Conservation (phyloP, 2,797 vertebrate species). For the Lithobates pipiens region DNA sequence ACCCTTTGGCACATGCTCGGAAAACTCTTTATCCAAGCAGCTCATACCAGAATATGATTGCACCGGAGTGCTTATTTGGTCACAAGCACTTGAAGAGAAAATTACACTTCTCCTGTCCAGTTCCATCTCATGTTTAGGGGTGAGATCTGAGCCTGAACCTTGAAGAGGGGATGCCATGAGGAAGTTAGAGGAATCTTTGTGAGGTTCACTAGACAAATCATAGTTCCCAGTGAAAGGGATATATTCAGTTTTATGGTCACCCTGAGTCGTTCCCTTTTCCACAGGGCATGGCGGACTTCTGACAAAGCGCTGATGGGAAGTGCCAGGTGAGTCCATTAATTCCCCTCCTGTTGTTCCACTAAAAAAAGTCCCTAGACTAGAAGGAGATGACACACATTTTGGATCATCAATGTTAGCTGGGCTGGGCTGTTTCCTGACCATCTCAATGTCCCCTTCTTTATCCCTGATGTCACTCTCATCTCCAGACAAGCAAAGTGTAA, state of each 20-base stretch:
- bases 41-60: constrained; percentile 92
- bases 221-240: constrained; percentile 87
- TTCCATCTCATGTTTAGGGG: constrained; percentile 94
- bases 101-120: constrained; percentile 96
- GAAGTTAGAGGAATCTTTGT: constrained; percentile 87
- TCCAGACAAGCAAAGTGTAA: constrained; percentile 90
- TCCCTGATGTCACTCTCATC: constrained; percentile 88
- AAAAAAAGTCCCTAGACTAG: constrained; percentile 89
- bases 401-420: constrained; percentile 80
- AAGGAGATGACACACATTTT: constrained; percentile 85
- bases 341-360: constrained; percentile 84
- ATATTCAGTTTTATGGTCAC: constrained; percentile 96
- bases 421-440: constrained; percentile 83
- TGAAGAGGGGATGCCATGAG: constrained; percentile 87
- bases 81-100: constrained; percentile 92
- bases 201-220: constrained; percentile 85
- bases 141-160: constrained; percentile 87
- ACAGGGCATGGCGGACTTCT: constrained; percentile 89
- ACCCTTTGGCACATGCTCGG: constrained; percentile 91
- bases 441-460: constrained; percentile 84
- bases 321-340: constrained; percentile 82
- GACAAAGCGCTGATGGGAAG: constrained; percentile 91
- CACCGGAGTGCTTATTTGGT: constrained; percentile 88
- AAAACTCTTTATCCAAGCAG: constrained; percentile 93
- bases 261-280: constrained; percentile 97